These are phyloP conservation scores for Limonius californicus DNA, from an alignment of 1,140 invertebrate genomes.

Conservation along the genomic window DNA sequence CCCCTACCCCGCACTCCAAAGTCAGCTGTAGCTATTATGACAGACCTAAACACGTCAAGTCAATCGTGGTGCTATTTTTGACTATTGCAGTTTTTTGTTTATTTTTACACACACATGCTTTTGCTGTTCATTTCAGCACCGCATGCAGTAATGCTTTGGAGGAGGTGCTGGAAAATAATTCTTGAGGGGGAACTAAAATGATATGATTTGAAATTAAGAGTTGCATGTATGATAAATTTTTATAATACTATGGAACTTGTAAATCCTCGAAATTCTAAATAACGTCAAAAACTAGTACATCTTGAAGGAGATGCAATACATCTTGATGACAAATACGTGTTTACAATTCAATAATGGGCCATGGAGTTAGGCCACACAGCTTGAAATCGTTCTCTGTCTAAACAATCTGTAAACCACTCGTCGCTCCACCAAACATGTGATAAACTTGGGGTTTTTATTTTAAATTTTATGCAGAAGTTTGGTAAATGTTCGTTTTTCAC, in stretches of 20 bases:
- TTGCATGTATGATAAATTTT: too few relatives aligned
- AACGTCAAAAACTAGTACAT: background rate
- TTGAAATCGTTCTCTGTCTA: conserved; percentile 23
- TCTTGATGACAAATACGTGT: conserved; percentile 25
- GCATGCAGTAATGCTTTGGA: too few relatives aligned
- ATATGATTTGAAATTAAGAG: too few relatives aligned
- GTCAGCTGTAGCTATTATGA: conserved; percentile 19
- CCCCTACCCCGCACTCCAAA: background rate
- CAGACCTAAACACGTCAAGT: conserved; percentile 15
- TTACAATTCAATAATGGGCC: conserved; percentile 23
- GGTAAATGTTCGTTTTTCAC: too few relatives aligned
- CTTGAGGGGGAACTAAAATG: too few relatives aligned
- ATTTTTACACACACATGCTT: conserved; percentile 10
- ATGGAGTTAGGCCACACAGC: conserved; percentile 26
- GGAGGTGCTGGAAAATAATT: too few relatives aligned
- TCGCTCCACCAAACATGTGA: conserved; percentile 26
- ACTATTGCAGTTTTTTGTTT: conserved; percentile 17
- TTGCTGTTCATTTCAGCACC: too few relatives aligned
- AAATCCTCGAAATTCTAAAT: too few relatives aligned
- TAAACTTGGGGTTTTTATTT: conserved; percentile 16
- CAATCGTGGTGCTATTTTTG: conserved; percentile 18
- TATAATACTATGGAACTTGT: too few relatives aligned
- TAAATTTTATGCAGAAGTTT: background rate
- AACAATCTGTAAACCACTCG: conserved; percentile 31
- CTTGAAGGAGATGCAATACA: conserved; percentile 1